A percentile compares a stretch with the other conserved stretches of the same genome.
Conservation (phyloP, 2,113 vertebrate genomes). For the Callorhinus ursinus region DNA sequence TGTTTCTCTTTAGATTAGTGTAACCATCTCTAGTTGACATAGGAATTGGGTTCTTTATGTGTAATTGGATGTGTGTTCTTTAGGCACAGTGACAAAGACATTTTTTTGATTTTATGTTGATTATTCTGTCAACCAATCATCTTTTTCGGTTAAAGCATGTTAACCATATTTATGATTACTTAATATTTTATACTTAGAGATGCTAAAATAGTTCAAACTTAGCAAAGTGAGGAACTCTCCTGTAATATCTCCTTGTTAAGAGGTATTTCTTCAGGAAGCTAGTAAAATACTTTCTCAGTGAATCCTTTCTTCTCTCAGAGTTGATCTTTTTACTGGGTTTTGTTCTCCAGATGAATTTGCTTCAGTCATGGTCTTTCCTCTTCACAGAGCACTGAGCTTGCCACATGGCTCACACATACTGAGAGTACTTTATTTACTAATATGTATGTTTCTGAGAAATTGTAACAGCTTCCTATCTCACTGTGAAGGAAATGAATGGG, state of each 20-base stretch:
- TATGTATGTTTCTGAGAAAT: background rate
- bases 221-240: background rate
- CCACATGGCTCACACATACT: background rate
- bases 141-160: background rate
- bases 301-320: conserved; percentile 27
- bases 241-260: background rate
- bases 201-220: background rate
- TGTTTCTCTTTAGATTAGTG: background rate
- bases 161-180: background rate
- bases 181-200: background rate
- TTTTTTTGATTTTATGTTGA: background rate
- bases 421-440: background rate
- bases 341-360: background rate
- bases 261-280: background rate
- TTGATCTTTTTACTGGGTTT: background rate
- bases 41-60: background rate
- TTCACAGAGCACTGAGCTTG: background rate
- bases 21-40: background rate
- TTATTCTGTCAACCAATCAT: background rate
- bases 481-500: background rate
- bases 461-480: background rate
- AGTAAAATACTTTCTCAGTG: background rate
- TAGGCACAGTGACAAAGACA: background rate
- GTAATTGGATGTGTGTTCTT: background rate
- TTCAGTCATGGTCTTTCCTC: background rate